Conservation (phyloP, 1,140 invertebrate species). For the Brachionus angularis region DNA sequence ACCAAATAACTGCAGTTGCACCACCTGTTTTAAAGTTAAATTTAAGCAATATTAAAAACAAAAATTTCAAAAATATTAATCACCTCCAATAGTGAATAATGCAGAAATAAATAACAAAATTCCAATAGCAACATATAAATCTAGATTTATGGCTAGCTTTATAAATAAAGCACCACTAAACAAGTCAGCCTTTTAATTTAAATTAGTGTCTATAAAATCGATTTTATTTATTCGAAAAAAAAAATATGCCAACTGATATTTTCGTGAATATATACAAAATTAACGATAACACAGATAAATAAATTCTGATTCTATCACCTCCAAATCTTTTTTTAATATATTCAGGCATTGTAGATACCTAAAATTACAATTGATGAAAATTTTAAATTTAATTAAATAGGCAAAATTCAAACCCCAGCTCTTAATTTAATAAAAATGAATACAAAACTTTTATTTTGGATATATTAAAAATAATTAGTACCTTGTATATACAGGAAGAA, state of each 20-base stretch:
- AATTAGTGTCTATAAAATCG: background rate
- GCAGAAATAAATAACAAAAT: conserved; percentile 58
- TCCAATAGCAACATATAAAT: conserved; percentile 58
- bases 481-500: conserved; percentile 63
- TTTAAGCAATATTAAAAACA: background rate
- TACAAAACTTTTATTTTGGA: too few species aligned
- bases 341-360: conserved; percentile 63
- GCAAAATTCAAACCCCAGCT: background rate
- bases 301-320: conserved; percentile 61
- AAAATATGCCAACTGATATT: conserved; percentile 54
- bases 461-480: background rate
- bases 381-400: background rate
- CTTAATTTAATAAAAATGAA: background rate
- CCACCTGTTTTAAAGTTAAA: conserved; percentile 60
- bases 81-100: conserved; percentile 56
- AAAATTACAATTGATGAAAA: conserved; percentile 45
- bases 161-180: conserved; percentile 41
- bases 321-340: conserved; percentile 63
- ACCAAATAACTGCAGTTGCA: conserved; percentile 61
- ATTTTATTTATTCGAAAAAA: background rate
- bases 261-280: conserved; percentile 65
- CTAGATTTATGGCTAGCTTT: conserved; percentile 44
- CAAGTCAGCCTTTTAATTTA: conserved; percentile 49
- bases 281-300: conserved; percentile 61
- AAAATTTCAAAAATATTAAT: background rate